Base-by-base conservation (phyloP, 2,113 vertebrate species). In the Takifugu flavidus region DNA sequence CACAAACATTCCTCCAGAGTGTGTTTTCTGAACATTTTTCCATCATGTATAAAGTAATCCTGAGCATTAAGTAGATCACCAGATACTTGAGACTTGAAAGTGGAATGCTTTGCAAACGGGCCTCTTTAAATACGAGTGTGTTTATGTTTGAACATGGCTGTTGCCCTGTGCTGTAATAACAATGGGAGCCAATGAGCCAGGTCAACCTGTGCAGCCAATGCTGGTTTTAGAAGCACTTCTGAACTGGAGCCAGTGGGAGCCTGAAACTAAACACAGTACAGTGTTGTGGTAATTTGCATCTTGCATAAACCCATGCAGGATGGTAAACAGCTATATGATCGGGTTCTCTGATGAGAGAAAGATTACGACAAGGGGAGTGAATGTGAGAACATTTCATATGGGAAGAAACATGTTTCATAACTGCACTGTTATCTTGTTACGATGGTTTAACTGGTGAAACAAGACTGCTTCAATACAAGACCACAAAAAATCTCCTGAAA, bases 221-320 rank as follows among this genome's bases (percentile, higher is more conserved):
- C 53, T 62, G 71, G 60, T 72, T 72, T 53, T 53, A 60, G 59
- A 65, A 72, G 27, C 45, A 39, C 58, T 76, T 74, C 62, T 78
- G 74, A 78, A 59, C 46, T 3, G 45, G 28, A 67, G 67, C 74
- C 76, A 75, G 60, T 5, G 5, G 28, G n/a, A 68, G 60, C 63
- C 59, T 20, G 3, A 34, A 26, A 60, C 29, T 20, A 42, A 62
- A 67, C 31, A 28, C 47, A 45, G 60, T 53, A 28, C 34, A 27
- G 11, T 59, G 73, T 66, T 58, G 59, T 72, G 31, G n/a, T 49
- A 52, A 53, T 61, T 56, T 64, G 25, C 20, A 20, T 20, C 20
- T 20, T 61, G 25, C 61, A 70, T 29, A 29, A 13, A 10, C 42
- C 39, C 56, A 57, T 51, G 52, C 67, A 25, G 53, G 58, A 62